Percentiles rank a stretch among this genome's conserved stretches.
These are phyloP conservation scores for Cepaea hortensis DNA, from an alignment of 2,888 invertebrate genomes.

Conservation along the genomic window DNA sequence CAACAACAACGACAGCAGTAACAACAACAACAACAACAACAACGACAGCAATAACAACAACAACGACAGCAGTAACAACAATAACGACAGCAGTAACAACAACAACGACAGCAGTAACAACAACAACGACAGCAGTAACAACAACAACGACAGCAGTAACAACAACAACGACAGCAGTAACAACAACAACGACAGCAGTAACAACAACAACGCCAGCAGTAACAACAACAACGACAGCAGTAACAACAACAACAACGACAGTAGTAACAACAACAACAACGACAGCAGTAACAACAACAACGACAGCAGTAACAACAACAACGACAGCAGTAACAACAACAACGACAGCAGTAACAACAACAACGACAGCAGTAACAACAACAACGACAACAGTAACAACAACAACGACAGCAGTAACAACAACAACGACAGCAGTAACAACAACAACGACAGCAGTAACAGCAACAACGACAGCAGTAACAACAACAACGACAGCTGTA, in stretches of 20 bases:
- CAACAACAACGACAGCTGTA: not conserved
- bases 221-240: not conserved
- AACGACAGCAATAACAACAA: no score
- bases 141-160: no score
- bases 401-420: not conserved
- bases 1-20: no score
- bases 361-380: not conserved
- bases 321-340: not conserved
- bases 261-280: not conserved
- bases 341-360: not conserved
- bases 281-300: not conserved
- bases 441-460: not conserved
- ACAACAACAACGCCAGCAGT: not conserved
- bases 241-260: not conserved
- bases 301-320: not conserved
- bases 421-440: not conserved
- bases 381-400: not conserved
- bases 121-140: no score
- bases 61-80: no score
- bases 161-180: not conserved
- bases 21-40: no score
- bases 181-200: not conserved
- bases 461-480: not conserved
- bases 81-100: no score
- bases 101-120: no score